Evolutionary conservation across 2,113 vertebrate genomes (phyloP), one percentile per base, ranked within the genome.

Genomic region (Apodemus speciosus): DNA sequence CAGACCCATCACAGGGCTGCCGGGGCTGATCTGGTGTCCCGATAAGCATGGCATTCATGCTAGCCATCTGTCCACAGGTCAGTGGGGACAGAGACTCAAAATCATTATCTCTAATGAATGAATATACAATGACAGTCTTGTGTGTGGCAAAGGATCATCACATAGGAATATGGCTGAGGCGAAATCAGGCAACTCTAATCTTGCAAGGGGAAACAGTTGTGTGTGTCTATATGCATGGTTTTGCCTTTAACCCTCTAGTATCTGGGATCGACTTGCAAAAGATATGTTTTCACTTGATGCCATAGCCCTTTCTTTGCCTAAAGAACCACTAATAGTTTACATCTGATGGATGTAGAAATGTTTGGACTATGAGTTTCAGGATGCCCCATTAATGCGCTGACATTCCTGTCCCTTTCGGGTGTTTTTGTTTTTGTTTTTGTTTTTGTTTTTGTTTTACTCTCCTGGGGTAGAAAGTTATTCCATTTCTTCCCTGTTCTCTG

Each of bases 1-100:
- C 98, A 97, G 97, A 93, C 97, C 92, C 90, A 93, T 96, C 97
- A 93, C 97, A 97, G 96, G 97, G 97, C 1, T 3, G 95, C 95
- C 40, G 94, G 96, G 77, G 80, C 96, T 97, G 98, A 98, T 98
- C 97, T 97, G 97, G 97, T 98, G 97, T 98, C 97, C 98, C 98
- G 98, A 98, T 98, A 98, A 98, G 97, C 88, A 96, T 97, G 97
- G 97, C 95, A 98, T 98, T 98, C 98, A 98, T 98, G 98, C 98
- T 98, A 94, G 97, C 98, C 98, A 98, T 98, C 98, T 98, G 98
- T 97, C 97, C 97, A 89, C 95, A 97, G 98, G 98, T 98, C 98
- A 98, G 95, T 71, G 93, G 97, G 97, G 97, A 98, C 97, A 98
- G 97, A 98, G 97, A 98, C 97, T 97, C 98, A 98, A 98, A 98